These are phyloP conservation scores for Leptobrachium leishanense DNA, from an alignment of 2,113 vertebrate genomes.

Conservation along the genomic window DNA sequence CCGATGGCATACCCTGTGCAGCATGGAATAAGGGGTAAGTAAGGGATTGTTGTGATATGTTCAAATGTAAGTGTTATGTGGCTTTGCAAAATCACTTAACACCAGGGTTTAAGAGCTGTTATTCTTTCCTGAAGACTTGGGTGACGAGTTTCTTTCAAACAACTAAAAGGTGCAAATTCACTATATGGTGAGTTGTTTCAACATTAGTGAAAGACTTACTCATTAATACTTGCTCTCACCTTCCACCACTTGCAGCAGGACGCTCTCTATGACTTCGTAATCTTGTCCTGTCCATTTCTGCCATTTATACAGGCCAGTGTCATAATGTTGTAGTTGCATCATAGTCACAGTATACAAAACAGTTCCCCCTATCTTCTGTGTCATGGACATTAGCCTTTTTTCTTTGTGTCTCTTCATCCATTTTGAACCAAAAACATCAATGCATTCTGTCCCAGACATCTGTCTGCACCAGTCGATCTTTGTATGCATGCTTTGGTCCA, in stretches of 20 bases:
- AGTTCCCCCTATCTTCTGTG: neutral
- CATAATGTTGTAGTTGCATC: conserved; percentile 21
- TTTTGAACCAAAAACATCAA: neutral
- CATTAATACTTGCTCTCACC: conserved; percentile 4
- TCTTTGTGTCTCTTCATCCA: neutral
- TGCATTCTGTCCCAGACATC: conserved; percentile 19
- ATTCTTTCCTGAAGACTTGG: no score
- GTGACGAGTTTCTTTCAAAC: no score
- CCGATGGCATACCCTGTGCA: no score
- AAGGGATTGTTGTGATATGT: no score
- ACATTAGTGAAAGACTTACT: no score
- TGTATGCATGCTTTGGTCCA: neutral
- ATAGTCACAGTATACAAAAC: conserved; percentile 22
- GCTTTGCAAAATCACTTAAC: no score
- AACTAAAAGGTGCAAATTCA: no score
- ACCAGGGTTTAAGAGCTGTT: no score
- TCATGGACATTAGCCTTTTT: neutral
- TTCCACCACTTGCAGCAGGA: conserved; percentile 15
- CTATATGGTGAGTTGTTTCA: no score
- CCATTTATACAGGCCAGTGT: conserved; percentile 33
- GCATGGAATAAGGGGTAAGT: no score
- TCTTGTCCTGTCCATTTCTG: conserved; percentile 26
- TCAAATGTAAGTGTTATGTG: no score
- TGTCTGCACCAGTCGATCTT: conserved; percentile 28
- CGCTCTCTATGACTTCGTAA: conserved; percentile 5